Evolutionary conservation across 2,113 vertebrate species (phyloP).

Genomic region (Sturnira hondurensis): DNA sequence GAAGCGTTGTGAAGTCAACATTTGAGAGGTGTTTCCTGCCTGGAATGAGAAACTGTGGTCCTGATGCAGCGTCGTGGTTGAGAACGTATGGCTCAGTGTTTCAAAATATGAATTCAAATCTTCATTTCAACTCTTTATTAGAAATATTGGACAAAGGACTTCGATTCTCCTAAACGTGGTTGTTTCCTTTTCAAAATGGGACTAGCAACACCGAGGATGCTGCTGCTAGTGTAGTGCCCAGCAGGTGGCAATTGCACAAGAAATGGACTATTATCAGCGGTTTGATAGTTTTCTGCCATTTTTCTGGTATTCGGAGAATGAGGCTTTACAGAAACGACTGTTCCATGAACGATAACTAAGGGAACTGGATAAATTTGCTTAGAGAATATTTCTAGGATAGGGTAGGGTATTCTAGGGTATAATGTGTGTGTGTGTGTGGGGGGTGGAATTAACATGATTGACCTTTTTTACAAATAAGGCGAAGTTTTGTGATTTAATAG

Average conservation of each 20-base stretch:
- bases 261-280: background rate
- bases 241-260: background rate
- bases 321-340: background rate
- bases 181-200: background rate
- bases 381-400: background rate
- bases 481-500: background rate
- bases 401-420: background rate
- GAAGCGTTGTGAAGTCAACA: background rate
- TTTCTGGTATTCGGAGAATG: background rate
- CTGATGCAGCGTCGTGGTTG: background rate
- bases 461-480: background rate
- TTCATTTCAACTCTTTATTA: background rate
- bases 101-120: background rate
- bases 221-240: background rate
- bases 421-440: background rate
- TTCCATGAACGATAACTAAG: background rate
- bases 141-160: background rate
- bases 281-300: background rate
- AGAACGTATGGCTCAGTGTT: background rate
- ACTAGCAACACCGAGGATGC: background rate
- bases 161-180: background rate
- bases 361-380: background rate
- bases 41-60: background rate
- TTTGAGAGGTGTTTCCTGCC: background rate
- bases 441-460: background rate